phyloP scores from a whole-genome alignment of 2,888 invertebrate species.

The Halocaridina rubra region DNA sequence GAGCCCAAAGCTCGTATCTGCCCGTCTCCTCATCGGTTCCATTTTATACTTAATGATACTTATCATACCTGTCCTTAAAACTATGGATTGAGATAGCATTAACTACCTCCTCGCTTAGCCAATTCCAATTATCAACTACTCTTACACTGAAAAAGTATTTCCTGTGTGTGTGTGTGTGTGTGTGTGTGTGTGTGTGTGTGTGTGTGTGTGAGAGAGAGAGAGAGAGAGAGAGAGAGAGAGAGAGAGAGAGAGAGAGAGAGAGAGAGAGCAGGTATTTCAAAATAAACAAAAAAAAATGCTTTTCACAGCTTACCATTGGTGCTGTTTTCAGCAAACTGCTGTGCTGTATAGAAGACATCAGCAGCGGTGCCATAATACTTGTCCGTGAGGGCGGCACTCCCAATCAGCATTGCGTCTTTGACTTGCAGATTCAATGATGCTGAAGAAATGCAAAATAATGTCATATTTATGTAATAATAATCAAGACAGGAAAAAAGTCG shows the following conservation, averaged over 20 bases:
- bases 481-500: neutral
- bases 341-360: conserved; percentile 3
- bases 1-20: too few relatives aligned
- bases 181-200: neutral
- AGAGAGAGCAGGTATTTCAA: neutral
- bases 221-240: neutral
- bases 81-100: too few relatives aligned
- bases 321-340: neutral
- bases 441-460: neutral
- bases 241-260: conserved; percentile 26
- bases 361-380: neutral
- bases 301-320: too few relatives aligned
- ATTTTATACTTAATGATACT: too few relatives aligned
- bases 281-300: too few relatives aligned
- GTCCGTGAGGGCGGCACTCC: neutral
- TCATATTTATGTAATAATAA: too few relatives aligned
- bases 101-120: too few relatives aligned
- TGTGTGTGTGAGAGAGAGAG: neutral
- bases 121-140: too few relatives aligned
- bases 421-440: neutral
- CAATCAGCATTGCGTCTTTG: neutral
- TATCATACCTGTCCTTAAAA: too few relatives aligned
- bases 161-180: neutral
- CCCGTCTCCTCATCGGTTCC: too few relatives aligned
- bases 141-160: too few relatives aligned